Evolutionary conservation across 2,113 vertebrate species (phyloP), one percentile per base, ranked within the genome.

Genomic region (Cyanocitta stelleri): DNA sequence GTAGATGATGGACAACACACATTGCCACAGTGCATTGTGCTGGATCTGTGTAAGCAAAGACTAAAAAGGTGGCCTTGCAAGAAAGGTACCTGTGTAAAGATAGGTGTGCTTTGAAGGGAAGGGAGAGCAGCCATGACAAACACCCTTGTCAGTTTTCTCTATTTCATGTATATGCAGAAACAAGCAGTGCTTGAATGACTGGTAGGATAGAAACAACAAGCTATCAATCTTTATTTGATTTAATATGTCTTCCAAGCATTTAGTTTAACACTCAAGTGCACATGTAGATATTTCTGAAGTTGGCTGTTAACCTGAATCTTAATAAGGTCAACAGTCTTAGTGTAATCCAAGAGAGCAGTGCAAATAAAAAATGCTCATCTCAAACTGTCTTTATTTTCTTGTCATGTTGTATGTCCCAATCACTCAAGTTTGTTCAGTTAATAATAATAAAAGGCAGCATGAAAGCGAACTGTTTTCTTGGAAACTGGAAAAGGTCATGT

Each of bases 281-380:
- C 62, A 86, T 54, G 35, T 35, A 79, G 73, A 74, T 79, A 43
- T 72, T 96, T 80, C 54, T 93, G 49, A 88, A 84, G 75, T 77
- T 52, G 61, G 49, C 37, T 87, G 84, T 92, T 93, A 82, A 93
- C 59, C 72, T 76, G 79, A 76, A 56, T 88, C 44, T 93, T 88
- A 93, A 95, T 89, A 80, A 94, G 76, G 87, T 86, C 85, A 93
- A 30, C 39, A 83, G 63, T 48, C 51, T 91, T 74, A 72, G 13
- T 75, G 55, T 83, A 93, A 74, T 87, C 77, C 41, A 71, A 73
- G 41, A 85, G 81, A 90, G 33, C 39, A 83, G n/a, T 74, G 55
- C 66, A 80, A 88, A 91, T 80, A 51, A 92, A 90, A 90, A 94
- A 87, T 54, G 41, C 17, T 89, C 32, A 37, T 44, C 51, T 72